Evolutionary conservation across 2,888 invertebrate genomes (phyloP).

Genomic region (Cancer borealis): DNA sequence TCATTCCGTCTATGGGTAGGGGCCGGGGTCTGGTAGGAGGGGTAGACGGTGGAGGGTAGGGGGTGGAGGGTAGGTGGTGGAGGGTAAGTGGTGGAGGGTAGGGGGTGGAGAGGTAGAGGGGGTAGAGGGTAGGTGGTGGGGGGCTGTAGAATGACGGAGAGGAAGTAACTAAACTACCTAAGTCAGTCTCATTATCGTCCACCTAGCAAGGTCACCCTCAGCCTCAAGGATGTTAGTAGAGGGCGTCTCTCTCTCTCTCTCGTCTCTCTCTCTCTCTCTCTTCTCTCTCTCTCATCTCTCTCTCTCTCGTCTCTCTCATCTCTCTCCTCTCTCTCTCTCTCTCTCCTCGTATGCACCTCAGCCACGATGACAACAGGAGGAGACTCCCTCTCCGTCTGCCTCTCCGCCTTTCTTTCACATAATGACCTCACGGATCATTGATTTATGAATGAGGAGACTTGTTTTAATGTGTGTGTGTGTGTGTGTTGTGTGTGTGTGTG

Average conservation of each 20-base stretch:
- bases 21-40: too few relatives aligned
- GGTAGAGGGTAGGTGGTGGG: not conserved
- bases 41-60: too few relatives aligned
- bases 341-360: conserved; percentile 24
- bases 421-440: not conserved
- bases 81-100: not conserved
- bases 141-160: not conserved
- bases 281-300: conserved; percentile 8
- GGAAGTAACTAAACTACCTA: conserved; percentile 22
- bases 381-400: not conserved
- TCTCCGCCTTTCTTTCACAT: not conserved
- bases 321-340: conserved; percentile 2
- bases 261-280: conserved; percentile 15
- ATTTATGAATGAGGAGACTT: not conserved
- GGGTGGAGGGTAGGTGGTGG: not conserved
- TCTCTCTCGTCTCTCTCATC: not conserved
- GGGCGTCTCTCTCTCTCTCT: not conserved
- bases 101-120: too few relatives aligned
- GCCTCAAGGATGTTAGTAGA: not conserved
- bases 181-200: not conserved
- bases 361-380: not conserved
- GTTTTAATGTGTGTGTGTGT: not conserved
- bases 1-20: not conserved
- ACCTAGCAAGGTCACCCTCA: not conserved
- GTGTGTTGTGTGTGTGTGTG: conserved; percentile 36